These are phyloP conservation scores for Drosophila anceps DNA, from an alignment of 2,888 invertebrate genomes.

Conservation along the genomic window DNA sequence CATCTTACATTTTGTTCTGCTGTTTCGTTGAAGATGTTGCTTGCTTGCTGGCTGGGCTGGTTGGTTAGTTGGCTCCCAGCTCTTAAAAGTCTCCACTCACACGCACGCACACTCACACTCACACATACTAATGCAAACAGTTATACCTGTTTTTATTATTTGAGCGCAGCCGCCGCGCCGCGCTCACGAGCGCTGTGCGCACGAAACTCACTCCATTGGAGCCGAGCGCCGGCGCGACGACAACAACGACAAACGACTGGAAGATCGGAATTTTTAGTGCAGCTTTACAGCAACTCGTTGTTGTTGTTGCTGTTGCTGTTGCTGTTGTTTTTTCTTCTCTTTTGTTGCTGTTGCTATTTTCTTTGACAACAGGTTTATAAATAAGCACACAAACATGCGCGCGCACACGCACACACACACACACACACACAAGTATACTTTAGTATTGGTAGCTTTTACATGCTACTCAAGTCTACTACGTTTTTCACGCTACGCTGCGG, in stretches of 20 bases:
- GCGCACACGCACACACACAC: slow-evolving; percentile 26
- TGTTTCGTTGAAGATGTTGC: slow-evolving; percentile 66
- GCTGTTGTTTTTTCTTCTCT: slow-evolving; percentile 14
- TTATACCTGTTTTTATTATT: slow-evolving; percentile 69
- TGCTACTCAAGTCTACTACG: slow-evolving; percentile 60
- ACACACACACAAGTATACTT: slow-evolving; percentile 28
- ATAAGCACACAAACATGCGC: slow-evolving; percentile 49
- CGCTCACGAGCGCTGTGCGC: slow-evolving; percentile 13
- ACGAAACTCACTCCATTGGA: slow-evolving; percentile 58
- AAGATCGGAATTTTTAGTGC: slow-evolving; percentile 78
- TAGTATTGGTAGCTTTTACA: slow-evolving; percentile 45
- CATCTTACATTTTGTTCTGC: slow-evolving; percentile 62
- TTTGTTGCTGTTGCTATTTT: slow-evolving; percentile 43
- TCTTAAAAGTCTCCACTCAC: slow-evolving; percentile 63
- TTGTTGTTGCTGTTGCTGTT: slow-evolving; percentile 17
- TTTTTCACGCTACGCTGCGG: slow-evolving; percentile 42
- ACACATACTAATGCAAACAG: slow-evolving; percentile 45
- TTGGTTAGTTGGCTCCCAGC: slow-evolving; percentile 41
- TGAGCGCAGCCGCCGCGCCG: slow-evolving; percentile 52
- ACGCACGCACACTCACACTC: slow-evolving; percentile 24
- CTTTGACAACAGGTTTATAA: slow-evolving; percentile 72
- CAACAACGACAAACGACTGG: slow-evolving; percentile 60
- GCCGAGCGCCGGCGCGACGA: slow-evolving; percentile 59
- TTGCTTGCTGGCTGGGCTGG: slow-evolving; percentile 31
- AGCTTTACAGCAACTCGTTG: slow-evolving; percentile 45